Conservation (phyloP, 1,140 invertebrate species). For the Zaprionus capensis region DNA sequence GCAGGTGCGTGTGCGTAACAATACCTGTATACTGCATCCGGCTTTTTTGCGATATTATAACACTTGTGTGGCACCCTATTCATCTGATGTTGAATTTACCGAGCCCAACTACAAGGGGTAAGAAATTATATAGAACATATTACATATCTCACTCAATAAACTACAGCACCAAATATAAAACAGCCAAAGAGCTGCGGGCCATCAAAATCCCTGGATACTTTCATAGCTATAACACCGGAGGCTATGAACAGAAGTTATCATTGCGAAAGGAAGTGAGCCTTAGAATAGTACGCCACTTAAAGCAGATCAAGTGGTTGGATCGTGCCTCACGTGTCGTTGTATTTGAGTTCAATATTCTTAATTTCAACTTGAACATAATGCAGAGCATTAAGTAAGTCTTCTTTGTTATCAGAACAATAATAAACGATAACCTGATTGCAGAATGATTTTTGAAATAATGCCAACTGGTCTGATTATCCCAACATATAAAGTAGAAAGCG, state of each 20-base stretch:
- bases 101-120: slow-evolving; percentile 18
- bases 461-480: slow-evolving; percentile 3
- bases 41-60: slow-evolving; percentile 33
- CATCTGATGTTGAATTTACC: slow-evolving; percentile 15
- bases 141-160: no score
- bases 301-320: slow-evolving; percentile 44
- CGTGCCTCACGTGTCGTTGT: slow-evolving; percentile 42
- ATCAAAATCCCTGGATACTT: slow-evolving; percentile 7
- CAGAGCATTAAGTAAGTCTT: slow-evolving; percentile 41
- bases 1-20: slow-evolving; percentile 41
- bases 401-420: not conserved
- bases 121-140: not conserved
- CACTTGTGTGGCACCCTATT: slow-evolving; percentile 36
- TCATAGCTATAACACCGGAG: slow-evolving; percentile 36
- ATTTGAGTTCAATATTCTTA: slow-evolving; percentile 49
- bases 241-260: slow-evolving; percentile 41
- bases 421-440: not conserved
- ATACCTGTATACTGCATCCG: slow-evolving; percentile 23
- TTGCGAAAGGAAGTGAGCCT: slow-evolving; percentile 19
- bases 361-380: slow-evolving; percentile 41
- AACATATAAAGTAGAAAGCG: not conserved
- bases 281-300: slow-evolving; percentile 24
- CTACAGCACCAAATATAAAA: slow-evolving; percentile 24
- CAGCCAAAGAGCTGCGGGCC: slow-evolving; percentile 12
- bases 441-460: slow-evolving; percentile 32